Base-by-base conservation (phyloP, 2,888 invertebrate genomes). In the Prosapia bicincta region DNA sequence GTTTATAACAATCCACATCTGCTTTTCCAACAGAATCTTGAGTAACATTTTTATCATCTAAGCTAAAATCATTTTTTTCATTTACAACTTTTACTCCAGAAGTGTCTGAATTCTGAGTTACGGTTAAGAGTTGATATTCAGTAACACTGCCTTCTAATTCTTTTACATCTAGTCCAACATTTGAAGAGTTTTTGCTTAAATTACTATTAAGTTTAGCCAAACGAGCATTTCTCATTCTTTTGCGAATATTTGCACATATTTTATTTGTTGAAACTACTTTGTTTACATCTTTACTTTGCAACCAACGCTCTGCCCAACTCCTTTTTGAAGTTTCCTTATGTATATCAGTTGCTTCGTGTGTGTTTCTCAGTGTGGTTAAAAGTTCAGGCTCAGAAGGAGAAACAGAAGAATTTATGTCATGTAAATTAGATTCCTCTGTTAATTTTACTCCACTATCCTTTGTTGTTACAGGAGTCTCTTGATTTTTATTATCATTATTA, bases 201-300 rank as follows among this genome's bases (percentile, higher is more conserved):
- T 71, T 32, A 7, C 67, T 30, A 38, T 54, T 43, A 20, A 43
- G 23, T 23, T 74, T 54, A 10, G 71, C 69, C 26, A 71, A 66
- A 24, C 67, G 67, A 30, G 77, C 72, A 43, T 69, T 70, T 68
- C 76, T 77, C 76, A 82, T 78, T 32, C 80, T 80, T 67, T 81
- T 81, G 32, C 80, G 77, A 66, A 81, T 80, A 72, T 78, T 81
- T n/a, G 80, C 79, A 74, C 81, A 80, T 26, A 82, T 78, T 77
- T 80, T 81, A 75, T 81, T 82, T 7, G 81, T 81, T 30, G 78
- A 79, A 26, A 82, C 79, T 26, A 82, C 80, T 30, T 80, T 80
- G 76, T 81, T 79, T 0, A 81, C 81, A 66, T 79, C 79, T 66
- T 81, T 78, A 26, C 80, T 81, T 54, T 81, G 79, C 23, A 80